These are phyloP conservation scores for Tenrec ecaudatus DNA, from an alignment of 2,113 vertebrate genomes.

Conservation along the genomic window DNA sequence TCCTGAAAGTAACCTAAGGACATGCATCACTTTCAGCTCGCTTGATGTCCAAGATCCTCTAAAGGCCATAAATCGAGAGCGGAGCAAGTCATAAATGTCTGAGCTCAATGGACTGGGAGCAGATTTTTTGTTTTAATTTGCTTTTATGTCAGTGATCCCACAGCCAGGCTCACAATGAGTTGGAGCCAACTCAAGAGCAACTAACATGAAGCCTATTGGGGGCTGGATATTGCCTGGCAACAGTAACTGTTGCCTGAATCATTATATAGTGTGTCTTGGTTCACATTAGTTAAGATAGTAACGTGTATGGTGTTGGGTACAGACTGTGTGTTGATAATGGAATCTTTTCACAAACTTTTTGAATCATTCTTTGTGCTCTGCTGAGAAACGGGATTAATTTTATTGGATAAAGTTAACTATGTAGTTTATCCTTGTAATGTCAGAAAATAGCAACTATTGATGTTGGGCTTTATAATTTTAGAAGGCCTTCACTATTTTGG, in stretches of 20 bases:
- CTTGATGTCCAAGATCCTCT: neutral
- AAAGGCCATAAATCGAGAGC: neutral
- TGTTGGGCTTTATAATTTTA: neutral
- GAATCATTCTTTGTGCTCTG: too few relatives aligned
- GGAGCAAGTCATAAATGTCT: constrained; percentile 11
- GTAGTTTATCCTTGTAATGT: neutral
- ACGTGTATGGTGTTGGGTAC: too few relatives aligned
- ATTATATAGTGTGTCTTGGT: neutral
- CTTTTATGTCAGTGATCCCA: neutral
- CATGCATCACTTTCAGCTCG: neutral
- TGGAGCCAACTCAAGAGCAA: too few relatives aligned
- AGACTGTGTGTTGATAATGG: too few relatives aligned
- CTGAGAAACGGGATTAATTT: neutral
- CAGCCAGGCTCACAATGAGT: neutral
- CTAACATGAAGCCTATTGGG: too few relatives aligned
- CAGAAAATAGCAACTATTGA: neutral
- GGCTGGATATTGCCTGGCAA: neutral
- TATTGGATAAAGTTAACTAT: neutral
- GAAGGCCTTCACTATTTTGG: neutral
- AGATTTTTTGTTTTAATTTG: neutral
- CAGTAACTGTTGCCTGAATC: neutral
- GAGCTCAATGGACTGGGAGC: neutral
- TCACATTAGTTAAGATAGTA: neutral
- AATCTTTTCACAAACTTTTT: too few relatives aligned
- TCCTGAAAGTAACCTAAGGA: constrained; percentile 12